phyloP scores from a whole-genome alignment of 2,888 invertebrate genomes.

The Lasioglossum zephyrum region DNA sequence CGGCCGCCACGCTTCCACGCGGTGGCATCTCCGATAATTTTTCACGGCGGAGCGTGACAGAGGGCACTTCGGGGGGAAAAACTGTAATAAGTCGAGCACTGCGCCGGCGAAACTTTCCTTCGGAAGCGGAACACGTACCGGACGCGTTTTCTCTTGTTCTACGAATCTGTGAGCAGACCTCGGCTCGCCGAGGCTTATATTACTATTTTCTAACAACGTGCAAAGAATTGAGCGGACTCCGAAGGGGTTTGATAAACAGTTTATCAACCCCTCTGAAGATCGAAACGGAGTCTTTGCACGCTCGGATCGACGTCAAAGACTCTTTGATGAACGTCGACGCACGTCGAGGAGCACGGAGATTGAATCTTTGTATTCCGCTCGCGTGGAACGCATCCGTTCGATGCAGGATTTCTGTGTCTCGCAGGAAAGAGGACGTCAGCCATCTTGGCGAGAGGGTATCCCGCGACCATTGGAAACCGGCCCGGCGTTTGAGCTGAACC shows the following conservation, averaged over 20 bases:
- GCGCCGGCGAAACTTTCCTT: neutral
- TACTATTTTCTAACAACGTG: neutral
- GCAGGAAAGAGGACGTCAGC: conserved; percentile 39
- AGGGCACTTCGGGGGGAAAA: neutral
- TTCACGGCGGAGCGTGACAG: neutral
- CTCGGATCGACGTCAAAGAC: neutral
- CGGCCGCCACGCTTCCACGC: neutral
- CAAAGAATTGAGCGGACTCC: neutral
- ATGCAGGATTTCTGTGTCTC: conserved; percentile 24
- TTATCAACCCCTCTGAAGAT: neutral
- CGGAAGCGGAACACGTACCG: neutral
- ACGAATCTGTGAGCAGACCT: neutral
- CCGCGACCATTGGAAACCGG: neutral
- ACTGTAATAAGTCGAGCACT: neutral
- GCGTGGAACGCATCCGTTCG: conserved; percentile 2
- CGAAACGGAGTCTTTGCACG: neutral
- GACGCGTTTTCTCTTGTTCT: neutral
- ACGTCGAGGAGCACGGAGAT: conserved; percentile 13
- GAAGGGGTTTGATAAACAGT: neutral
- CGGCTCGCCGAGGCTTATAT: neutral
- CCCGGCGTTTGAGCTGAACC: neutral
- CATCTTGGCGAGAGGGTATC: neutral
- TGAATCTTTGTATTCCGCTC: conserved; percentile 4
- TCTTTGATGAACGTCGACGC: conserved; percentile 1
- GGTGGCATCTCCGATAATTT: neutral